Base-by-base conservation (phyloP, 2,113 vertebrate genomes). In the Cephalopholis sonnerati region DNA sequence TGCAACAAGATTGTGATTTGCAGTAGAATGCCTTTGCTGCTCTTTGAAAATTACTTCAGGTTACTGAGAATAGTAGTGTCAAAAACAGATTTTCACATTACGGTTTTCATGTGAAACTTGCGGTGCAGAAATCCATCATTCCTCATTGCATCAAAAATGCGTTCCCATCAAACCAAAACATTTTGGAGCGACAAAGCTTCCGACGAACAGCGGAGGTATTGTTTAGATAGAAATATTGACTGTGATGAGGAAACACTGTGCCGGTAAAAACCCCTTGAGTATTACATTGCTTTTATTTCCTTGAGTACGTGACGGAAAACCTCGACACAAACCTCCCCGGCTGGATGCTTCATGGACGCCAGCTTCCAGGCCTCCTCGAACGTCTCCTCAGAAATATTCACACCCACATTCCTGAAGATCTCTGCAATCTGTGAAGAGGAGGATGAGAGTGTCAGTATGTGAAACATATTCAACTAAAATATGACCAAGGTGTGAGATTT, bases 341-440 rank as follows among this genome's bases (percentile, higher is more conserved):
- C 83, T 0, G 95, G 92, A 48, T 96, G 93, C 85, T 93, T 96
- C 77, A 70, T 87, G 55, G 95, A 92, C 1, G 97, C 96, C 88
- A 96, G 88, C 80, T 94, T 93, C 97, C 98, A 98, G 15, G 95
- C 91, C 65, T 96, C 94, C 81, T 97, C 96, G 85, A 98, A 97
- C 3, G 65, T 94, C 81, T 96, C 94, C 57, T 94, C 93, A 12
- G 96, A 93, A 92, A 97, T 74, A 9, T 87, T 70, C 69, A 95
- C 54, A 0, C 96, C 96, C 36, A 95, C 93, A 29, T 96, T 97
- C 71, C 29, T 77, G 84, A 98, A 93, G 87, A 99, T 94, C 55
- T 91, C 83, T 65, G 93, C 81, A 81, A 99, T 96, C 98, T 98
- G 91, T 65, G 80, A 90, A 74, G 51, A 8, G 83, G 32, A 70